Percentiles rank a stretch among this genome's conserved stretches.
Evolutionary conservation across 1,140 invertebrate species (phyloP).

Genomic region (Teleogryllus occipitalis): DNA sequence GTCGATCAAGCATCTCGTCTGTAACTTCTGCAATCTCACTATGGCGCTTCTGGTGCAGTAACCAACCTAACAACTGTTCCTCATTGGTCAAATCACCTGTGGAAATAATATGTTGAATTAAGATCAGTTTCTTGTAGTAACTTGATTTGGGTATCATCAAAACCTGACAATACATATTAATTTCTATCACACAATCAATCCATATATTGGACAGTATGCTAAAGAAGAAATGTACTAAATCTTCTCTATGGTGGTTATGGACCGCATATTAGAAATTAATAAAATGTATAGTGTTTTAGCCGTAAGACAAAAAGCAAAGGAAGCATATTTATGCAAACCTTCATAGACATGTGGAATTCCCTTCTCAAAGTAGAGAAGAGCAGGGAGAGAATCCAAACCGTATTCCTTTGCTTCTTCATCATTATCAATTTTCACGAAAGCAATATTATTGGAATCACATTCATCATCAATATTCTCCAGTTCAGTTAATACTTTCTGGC

Average conservation of each 20-base stretch:
- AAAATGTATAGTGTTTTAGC: not conserved
- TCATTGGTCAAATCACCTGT: constrained; percentile 80
- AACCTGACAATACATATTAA: too few relatives aligned
- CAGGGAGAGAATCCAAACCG: constrained; percentile 71
- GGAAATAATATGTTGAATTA: constrained; percentile 13
- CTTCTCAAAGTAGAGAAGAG: constrained; percentile 79
- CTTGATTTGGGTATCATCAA: too few relatives aligned
- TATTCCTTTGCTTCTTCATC: constrained; percentile 81
- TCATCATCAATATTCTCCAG: constrained; percentile 92
- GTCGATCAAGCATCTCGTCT: constrained; percentile 86
- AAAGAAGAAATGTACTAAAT: not conserved
- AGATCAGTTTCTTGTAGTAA: not conserved
- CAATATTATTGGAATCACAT: constrained; percentile 84
- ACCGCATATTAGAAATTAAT: not conserved
- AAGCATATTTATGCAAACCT: constrained; percentile 38
- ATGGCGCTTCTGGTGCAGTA: constrained; percentile 79
- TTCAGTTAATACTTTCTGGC: constrained; percentile 75
- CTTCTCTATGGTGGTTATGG: too few relatives aligned
- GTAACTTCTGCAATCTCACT: constrained; percentile 88
- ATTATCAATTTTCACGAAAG: constrained; percentile 88
- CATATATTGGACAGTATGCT: not conserved
- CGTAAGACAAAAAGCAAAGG: not conserved
- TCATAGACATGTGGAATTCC: constrained; percentile 82
- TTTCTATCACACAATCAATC: too few relatives aligned
- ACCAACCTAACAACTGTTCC: constrained; percentile 80